These are phyloP conservation scores for Felis chaus DNA, from an alignment of 2,113 vertebrate species.

Conservation along the genomic window DNA sequence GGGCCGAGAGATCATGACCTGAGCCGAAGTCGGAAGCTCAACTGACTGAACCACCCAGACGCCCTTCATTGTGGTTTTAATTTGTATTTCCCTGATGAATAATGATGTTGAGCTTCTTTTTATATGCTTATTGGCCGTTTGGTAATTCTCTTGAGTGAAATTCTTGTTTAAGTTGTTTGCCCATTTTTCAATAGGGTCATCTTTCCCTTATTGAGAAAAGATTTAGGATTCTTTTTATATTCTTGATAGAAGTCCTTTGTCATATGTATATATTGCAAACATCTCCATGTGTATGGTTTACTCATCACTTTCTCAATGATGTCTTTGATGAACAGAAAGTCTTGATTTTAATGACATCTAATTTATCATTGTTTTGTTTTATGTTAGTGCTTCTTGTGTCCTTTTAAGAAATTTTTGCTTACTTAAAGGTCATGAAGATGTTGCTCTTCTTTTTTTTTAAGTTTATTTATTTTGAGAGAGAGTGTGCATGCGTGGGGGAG, in stretches of 20 bases:
- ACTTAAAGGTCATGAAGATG: not conserved
- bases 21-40: too few species aligned
- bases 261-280: not conserved
- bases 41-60: too few species aligned
- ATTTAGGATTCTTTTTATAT: not conserved
- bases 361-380: not conserved
- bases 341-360: not conserved
- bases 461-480: too few species aligned
- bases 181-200: not conserved
- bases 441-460: too few species aligned
- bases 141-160: not conserved
- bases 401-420: not conserved
- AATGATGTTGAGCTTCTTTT: not conserved
- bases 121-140: not conserved
- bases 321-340: not conserved
- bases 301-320: not conserved
- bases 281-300: not conserved
- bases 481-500: too few species aligned
- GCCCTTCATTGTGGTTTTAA: not conserved
- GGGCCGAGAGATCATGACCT: too few species aligned
- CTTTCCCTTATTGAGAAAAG: not conserved
- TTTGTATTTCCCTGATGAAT: not conserved
- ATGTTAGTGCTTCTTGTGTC: not conserved
- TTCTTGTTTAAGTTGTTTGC: not conserved
- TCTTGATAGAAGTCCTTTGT: not conserved